Conservation (phyloP, 2,888 invertebrate genomes). For the Philereme vetulata region DNA sequence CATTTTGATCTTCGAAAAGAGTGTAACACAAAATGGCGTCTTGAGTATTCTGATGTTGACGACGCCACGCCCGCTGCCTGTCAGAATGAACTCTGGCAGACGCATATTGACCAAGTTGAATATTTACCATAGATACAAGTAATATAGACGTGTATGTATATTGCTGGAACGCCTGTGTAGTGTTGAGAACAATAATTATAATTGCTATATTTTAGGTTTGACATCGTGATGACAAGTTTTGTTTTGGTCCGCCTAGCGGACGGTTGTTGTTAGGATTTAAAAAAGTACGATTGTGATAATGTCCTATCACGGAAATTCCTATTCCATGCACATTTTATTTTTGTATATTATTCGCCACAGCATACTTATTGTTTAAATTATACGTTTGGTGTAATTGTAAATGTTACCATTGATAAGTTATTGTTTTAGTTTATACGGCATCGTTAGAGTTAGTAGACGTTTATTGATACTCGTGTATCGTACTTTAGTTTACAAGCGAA, state of each 20-base stretch:
- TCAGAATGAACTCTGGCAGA: slow-evolving; percentile 18
- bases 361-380: slow-evolving; percentile 54
- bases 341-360: slow-evolving; percentile 71
- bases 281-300: slow-evolving; percentile 73
- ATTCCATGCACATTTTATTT: slow-evolving; percentile 78
- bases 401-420: slow-evolving; percentile 82
- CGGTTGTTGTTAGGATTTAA: slow-evolving; percentile 59
- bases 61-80: slow-evolving; percentile 5
- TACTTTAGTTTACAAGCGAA: slow-evolving; percentile 9
- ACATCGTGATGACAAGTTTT: slow-evolving; percentile 56
- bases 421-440: slow-evolving; percentile 60
- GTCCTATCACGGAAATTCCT: slow-evolving; percentile 77
- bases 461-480: slow-evolving; percentile 36
- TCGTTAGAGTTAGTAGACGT: slow-evolving; percentile 43
- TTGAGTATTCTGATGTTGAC: neutral
- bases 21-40: slow-evolving; percentile 4
- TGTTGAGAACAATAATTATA: slow-evolving; percentile 60
- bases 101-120: slow-evolving; percentile 63
- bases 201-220: slow-evolving; percentile 52
- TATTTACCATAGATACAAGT: slow-evolving; percentile 64
- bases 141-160: slow-evolving; percentile 59
- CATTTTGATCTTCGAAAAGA: slow-evolving; percentile 6
- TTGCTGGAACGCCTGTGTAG: slow-evolving; percentile 66
- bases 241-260: slow-evolving; percentile 61
- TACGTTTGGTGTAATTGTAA: slow-evolving; percentile 69